Evolutionary conservation across 2,888 invertebrate genomes (phyloP).

Genomic region (Suillia variegata): DNA sequence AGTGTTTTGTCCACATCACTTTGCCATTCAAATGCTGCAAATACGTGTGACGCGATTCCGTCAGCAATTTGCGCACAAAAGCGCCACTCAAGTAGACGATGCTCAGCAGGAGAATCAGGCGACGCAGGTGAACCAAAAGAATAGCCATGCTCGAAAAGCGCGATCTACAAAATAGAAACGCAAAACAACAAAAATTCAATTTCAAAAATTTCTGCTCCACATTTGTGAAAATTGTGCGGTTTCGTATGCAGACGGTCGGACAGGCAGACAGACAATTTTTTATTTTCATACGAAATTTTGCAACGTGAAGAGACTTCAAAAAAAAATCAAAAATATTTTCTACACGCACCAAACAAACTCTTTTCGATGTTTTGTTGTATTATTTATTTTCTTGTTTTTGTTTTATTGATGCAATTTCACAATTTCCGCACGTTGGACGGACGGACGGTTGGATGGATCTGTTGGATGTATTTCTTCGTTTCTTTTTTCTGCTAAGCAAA

Average conservation of each 20-base stretch:
- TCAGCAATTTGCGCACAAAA: constrained; percentile 50
- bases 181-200: background rate
- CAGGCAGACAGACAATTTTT: too few species aligned
- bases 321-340: too few species aligned
- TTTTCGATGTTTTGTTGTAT: constrained; percentile 1
- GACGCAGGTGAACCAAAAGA: constrained; percentile 55
- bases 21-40: constrained; percentile 41
- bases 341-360: background rate
- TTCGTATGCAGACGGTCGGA: too few species aligned
- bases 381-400: background rate
- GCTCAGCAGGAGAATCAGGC: constrained; percentile 56
- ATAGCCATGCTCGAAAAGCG: constrained; percentile 46
- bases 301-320: too few species aligned
- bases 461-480: too few species aligned
- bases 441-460: too few species aligned
- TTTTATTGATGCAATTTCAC: constrained; percentile 5
- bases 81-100: constrained; percentile 57
- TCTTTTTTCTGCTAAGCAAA: too few species aligned
- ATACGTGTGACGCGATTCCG: constrained; percentile 47
- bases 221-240: too few species aligned
- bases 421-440: background rate
- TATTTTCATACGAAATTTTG: too few species aligned
- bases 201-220: background rate
- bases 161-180: background rate
- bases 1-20: constrained; percentile 39